Conservation (phyloP, 2,113 vertebrate genomes). For the Grus americana region DNA sequence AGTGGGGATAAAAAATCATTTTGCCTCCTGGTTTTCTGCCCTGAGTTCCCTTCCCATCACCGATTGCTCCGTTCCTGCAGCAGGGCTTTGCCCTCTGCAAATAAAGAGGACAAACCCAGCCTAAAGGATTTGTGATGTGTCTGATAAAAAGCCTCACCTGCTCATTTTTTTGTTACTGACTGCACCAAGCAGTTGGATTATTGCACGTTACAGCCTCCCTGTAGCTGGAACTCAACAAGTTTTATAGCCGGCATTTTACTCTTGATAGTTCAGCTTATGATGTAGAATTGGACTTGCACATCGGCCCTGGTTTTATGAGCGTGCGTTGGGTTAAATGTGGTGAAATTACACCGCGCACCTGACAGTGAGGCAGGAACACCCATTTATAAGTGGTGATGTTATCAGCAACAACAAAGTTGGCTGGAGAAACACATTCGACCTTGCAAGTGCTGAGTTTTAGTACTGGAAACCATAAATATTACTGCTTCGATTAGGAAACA, state of each 20-base stretch:
- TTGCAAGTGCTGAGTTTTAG: neutral
- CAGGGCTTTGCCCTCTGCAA: neutral
- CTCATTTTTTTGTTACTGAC: neutral
- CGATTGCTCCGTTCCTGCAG: rapidly evolving
- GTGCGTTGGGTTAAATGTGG: neutral
- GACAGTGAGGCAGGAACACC: neutral
- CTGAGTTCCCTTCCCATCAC: neutral
- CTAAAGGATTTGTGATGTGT: neutral
- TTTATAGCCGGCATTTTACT: neutral
- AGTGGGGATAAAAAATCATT: neutral
- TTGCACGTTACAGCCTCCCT: neutral
- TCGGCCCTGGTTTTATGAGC: neutral
- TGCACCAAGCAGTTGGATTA: neutral
- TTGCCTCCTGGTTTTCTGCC: neutral
- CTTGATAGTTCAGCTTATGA: neutral
- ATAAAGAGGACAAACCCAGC: neutral
- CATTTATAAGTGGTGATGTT: neutral
- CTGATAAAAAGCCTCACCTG: neutral
- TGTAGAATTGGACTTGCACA: neutral
- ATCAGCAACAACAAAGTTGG: neutral
- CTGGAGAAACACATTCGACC: neutral
- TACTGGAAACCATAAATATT: neutral
- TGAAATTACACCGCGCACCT: neutral
- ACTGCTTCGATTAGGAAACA: neutral
- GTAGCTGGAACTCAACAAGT: neutral